These are phyloP conservation scores for Taeniopygia guttata DNA, from an alignment of 2,797 vertebrate genomes.

Conservation along the genomic window DNA sequence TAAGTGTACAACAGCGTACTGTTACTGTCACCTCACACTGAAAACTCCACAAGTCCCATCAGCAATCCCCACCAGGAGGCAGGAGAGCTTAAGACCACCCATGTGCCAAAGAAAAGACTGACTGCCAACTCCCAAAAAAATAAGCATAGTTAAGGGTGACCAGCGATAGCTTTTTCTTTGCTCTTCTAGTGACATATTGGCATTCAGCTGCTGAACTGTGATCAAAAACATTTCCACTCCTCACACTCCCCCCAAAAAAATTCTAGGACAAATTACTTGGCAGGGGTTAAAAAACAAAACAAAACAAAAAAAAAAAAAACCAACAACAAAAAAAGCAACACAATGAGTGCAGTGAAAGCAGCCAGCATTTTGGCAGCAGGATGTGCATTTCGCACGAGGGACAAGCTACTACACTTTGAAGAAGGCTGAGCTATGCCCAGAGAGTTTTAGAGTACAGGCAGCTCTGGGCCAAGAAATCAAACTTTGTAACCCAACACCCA, in stretches of 20 bases:
- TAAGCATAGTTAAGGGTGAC: background rate
- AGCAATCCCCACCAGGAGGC: background rate
- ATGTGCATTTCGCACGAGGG: background rate
- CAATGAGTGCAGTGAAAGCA: background rate
- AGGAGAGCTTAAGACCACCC: background rate
- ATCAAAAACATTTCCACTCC: background rate
- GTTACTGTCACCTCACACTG: background rate
- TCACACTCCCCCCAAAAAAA: background rate
- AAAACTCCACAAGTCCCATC: background rate
- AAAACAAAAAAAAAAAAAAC: background rate
- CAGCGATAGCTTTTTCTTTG: background rate
- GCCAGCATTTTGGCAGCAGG: constrained; percentile 6
- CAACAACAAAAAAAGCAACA: background rate
- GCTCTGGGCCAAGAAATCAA: constrained; percentile 3
- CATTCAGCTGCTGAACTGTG: background rate
- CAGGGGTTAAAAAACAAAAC: background rate
- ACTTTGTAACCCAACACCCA: background rate
- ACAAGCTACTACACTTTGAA: constrained; percentile 5
- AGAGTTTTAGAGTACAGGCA: background rate
- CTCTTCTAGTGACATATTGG: background rate
- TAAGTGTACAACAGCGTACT: background rate
- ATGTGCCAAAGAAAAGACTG: background rate
- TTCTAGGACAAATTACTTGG: background rate
- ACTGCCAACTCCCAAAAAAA: background rate
- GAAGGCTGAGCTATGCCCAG: background rate